Evolutionary conservation across 2,797 vertebrate genomes (phyloP), one percentile per base, ranked within the genome.

Genomic region (Spea hammondii): DNA sequence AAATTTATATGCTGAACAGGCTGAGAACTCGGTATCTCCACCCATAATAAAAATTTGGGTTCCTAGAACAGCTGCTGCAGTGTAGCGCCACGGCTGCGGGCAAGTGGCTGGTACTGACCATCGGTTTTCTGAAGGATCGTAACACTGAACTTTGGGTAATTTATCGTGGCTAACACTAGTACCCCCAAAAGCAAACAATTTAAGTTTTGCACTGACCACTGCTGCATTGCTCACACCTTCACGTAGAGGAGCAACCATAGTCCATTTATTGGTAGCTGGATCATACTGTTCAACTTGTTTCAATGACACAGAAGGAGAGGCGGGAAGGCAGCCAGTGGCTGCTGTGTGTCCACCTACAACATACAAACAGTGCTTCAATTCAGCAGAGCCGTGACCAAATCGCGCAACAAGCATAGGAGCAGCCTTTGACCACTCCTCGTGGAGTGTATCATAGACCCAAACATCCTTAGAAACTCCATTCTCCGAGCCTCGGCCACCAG

Each of bases 31-130:
- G 0, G 97, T 98, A 64, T 99, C 97, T 32, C 97, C 97, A 0
- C 97, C 97, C 97, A 99, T 99, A 82, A 99, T 98, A 60, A 99
- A 99, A 86, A 99, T 99, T 90, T 99, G 97, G 91, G 95, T 98
- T 10, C 97, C 97, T 65, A 99, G 91, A 84, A 99, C 97, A 47
- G 97, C 97, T 46, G 97, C 97, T 0, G 97, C 97, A 0, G 97
- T 99, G 91, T 99, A 99, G 84, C 97, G 96, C 97, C 97, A 99
- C 0, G 97, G 97, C 88, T 99, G 97, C 0, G 97, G 97, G 87
- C 97, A 99, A 78, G 96, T 96, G 11, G 97, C 96, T 0, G 97
- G 96, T 8, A 99, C 97, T 0, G 94, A 95, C 97, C 97, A 99
- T 68, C 96, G 94, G 90, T 99, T 99, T 85, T 98, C 97, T 83